phyloP scores from a whole-genome alignment of 2,113 vertebrate genomes.

The Misgurnus anguillicaudatus region DNA sequence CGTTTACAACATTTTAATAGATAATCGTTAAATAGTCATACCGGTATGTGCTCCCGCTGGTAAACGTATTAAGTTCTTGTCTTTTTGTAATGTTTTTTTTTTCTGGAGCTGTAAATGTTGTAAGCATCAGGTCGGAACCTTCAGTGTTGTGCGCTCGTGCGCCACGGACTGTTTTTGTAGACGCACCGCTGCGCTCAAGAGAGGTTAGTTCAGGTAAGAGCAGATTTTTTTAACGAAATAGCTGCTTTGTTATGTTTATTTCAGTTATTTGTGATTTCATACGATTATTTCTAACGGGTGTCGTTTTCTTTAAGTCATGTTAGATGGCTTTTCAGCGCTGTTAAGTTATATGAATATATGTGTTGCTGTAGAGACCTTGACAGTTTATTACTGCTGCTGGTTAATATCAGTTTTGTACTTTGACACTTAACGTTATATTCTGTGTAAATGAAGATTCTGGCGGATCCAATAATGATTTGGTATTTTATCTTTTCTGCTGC shows the following conservation, averaged over 20 bases:
- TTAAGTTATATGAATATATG: background rate
- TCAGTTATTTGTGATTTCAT: background rate
- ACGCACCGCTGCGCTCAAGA: background rate
- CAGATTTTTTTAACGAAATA: background rate
- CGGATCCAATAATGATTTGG: background rate
- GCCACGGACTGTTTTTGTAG: constrained; percentile 6
- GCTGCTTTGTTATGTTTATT: background rate
- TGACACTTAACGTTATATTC: background rate
- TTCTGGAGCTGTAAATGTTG: background rate
- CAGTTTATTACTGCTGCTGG: background rate
- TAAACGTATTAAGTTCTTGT: background rate
- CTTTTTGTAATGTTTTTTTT: background rate
- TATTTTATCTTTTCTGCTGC: background rate
- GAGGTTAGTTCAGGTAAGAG: constrained; percentile 1
- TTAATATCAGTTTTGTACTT: background rate
- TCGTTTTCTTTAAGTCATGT: background rate
- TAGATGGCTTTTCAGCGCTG: too few relatives aligned
- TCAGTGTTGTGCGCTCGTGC: background rate
- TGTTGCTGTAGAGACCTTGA: background rate
- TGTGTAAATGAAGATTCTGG: background rate
- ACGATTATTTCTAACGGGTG: background rate
- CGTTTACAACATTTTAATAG: too few relatives aligned
- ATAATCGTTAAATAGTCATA: background rate
- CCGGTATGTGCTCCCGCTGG: background rate
- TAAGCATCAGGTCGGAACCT: constrained; percentile 13